Evolutionary conservation across 2,113 vertebrate genomes (phyloP).

Genomic region (Apodemus speciosus): DNA sequence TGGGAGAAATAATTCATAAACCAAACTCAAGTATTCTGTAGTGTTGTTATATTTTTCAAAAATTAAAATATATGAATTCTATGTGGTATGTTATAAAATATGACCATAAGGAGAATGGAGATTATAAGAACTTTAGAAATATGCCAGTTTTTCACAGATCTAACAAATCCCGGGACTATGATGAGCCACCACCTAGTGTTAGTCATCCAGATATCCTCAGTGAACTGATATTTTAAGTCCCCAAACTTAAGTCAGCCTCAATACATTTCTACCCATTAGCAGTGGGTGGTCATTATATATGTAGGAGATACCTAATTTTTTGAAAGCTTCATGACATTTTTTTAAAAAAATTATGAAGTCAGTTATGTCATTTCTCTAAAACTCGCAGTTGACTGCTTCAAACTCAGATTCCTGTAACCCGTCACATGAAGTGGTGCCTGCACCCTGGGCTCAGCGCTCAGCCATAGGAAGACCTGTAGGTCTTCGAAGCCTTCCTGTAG

Average conservation of each 20-base stretch:
- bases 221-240: slow-evolving; percentile 70
- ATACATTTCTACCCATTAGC: slow-evolving; percentile 47
- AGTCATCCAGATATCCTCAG: slow-evolving; percentile 43
- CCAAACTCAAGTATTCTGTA: neutral
- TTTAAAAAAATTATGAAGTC: slow-evolving; percentile 52
- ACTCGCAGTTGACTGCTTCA: slow-evolving; percentile 20
- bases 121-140: neutral
- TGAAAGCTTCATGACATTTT: slow-evolving; percentile 18
- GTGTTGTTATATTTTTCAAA: neutral
- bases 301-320: slow-evolving; percentile 48
- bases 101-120: neutral
- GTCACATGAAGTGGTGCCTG: slow-evolving; percentile 25
- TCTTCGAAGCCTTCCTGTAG: neutral
- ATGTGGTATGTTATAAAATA: slow-evolving; percentile 7
- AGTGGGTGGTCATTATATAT: slow-evolving; percentile 51
- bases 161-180: slow-evolving; percentile 49
- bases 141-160: neutral
- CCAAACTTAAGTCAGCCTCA: slow-evolving; percentile 61
- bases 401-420: neutral
- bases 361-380: slow-evolving; percentile 46
- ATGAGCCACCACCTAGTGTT: slow-evolving; percentile 29
- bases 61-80: slow-evolving; percentile 8
- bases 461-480: neutral
- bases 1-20: neutral
- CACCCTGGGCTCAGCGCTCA: neutral